Evolutionary conservation across 1,140 invertebrate species (phyloP), one percentile per base, ranked within the genome.

Genomic region (Drosophila orena): DNA sequence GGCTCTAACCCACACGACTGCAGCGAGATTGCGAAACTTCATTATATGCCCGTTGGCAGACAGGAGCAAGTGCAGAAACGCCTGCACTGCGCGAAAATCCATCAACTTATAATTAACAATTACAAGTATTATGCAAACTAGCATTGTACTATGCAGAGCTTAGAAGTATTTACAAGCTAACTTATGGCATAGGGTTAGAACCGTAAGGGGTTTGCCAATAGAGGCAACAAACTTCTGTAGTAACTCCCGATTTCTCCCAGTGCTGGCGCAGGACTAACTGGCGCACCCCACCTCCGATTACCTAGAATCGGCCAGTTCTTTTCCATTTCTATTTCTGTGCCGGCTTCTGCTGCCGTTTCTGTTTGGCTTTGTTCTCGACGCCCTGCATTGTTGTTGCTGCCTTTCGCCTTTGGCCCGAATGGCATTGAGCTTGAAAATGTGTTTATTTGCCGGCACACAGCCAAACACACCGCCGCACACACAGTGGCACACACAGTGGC

Each of bases 341-440:
- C 46, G 38, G 66, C 20, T 52, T 52, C 57, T 57, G 72, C 72
- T 75, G 46, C 78, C 70, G 62, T 65, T 81, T 79, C 79, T 75
- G 64, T 78, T 86, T 78, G 74, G 84, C 79, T 89, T 88, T 89
- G 83, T 88, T 86, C 81, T 88, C 78, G 15, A 14, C 17, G 34
- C 24, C 49, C 40, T 24, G 47, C 57, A n/a, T 43, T 60, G 46
- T 54, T 64, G 47, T 42, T 72, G 57, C 46, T 66, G 47, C 30
- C 60, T 37, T 53, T 42, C 54, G 64, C 77, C 69, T 78, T 75
- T 75, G 66, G 66, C 42, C 64, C 60, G 70, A 71, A 53, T 77
- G 83, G 84, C 83, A 86, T 86, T 88, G 83, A 89, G 84, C 83
- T 88, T 88, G 83, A 88, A 88, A 88, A 88, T 88, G 83, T 88